Evolutionary conservation across 2,797 vertebrate species (phyloP).

Genomic region (Myotis planiceps): DNA sequence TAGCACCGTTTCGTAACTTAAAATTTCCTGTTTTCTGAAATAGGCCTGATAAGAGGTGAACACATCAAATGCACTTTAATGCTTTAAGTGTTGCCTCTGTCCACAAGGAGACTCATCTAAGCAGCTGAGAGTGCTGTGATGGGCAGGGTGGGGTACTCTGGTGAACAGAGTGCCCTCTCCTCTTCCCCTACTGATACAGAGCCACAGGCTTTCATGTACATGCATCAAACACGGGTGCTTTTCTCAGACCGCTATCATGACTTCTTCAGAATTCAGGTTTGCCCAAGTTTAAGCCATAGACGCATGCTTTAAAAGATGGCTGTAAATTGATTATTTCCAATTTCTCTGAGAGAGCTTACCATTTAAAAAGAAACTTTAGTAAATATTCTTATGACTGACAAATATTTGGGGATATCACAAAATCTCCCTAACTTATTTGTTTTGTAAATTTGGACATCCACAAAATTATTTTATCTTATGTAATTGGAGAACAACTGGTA

Average conservation of each 20-base stretch:
- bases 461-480: background rate
- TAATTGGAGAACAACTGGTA: background rate
- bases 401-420: background rate
- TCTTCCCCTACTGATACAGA: background rate
- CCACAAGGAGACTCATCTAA: background rate
- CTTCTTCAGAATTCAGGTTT: background rate
- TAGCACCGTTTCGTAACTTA: background rate
- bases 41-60: background rate
- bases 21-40: constrained; percentile 35
- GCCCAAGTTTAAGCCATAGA: background rate
- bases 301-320: background rate
- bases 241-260: background rate
- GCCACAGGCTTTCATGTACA: background rate
- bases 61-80: background rate
- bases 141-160: background rate
- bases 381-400: background rate
- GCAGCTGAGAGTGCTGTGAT: background rate
- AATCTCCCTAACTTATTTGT: background rate
- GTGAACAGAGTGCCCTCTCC: background rate
- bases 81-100: background rate
- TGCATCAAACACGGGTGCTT: background rate
- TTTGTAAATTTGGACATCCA: background rate
- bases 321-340: background rate
- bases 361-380: background rate
- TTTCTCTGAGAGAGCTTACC: background rate